Conservation (phyloP, 1,140 invertebrate genomes). For the Drosophila rufa region DNA sequence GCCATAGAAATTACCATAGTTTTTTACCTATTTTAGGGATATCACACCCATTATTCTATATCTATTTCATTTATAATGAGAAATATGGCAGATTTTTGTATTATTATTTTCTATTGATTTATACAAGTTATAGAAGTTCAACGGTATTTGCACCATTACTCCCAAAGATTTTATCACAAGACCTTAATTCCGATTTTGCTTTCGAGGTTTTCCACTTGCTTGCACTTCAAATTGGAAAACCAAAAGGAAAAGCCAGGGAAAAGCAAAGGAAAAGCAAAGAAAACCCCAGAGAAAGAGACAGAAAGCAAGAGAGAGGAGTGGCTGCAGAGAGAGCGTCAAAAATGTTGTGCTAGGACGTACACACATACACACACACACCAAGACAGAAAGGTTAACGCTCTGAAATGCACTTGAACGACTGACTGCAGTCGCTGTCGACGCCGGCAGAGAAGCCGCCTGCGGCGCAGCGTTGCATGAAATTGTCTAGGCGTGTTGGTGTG, state of each 20-base stretch:
- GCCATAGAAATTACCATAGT: too few relatives aligned
- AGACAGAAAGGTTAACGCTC: slow-evolving; percentile 75
- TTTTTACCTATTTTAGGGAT: too few relatives aligned
- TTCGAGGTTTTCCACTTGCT: slow-evolving; percentile 60
- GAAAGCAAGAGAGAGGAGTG: not conserved
- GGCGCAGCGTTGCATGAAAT: slow-evolving; percentile 58
- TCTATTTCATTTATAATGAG: too few relatives aligned
- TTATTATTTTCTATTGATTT: too few relatives aligned
- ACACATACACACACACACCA: slow-evolving; percentile 27
- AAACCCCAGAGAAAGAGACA: slow-evolving; percentile 10
- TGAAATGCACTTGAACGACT: slow-evolving; percentile 84
- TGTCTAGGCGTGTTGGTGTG: slow-evolving; percentile 46
- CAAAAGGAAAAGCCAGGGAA: slow-evolving; percentile 9
- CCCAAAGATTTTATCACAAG: slow-evolving; percentile 5
- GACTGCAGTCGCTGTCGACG: slow-evolving; percentile 56
- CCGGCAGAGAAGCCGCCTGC: slow-evolving; percentile 14
- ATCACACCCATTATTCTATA: too few relatives aligned
- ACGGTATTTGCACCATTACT: slow-evolving; percentile 10
- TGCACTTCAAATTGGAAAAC: slow-evolving; percentile 67
- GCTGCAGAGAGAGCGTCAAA: slow-evolving; percentile 9
- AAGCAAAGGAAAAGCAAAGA: slow-evolving; percentile 25
- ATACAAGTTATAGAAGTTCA: not conserved
- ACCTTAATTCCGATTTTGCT: slow-evolving; percentile 41
- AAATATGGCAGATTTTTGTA: too few relatives aligned
- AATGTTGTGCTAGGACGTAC: slow-evolving; percentile 69